Percentiles rank a stretch among this genome's conserved stretches.
Evolutionary conservation across 2,888 invertebrate genomes (phyloP).

Genomic region (Drosophila bunnanda): DNA sequence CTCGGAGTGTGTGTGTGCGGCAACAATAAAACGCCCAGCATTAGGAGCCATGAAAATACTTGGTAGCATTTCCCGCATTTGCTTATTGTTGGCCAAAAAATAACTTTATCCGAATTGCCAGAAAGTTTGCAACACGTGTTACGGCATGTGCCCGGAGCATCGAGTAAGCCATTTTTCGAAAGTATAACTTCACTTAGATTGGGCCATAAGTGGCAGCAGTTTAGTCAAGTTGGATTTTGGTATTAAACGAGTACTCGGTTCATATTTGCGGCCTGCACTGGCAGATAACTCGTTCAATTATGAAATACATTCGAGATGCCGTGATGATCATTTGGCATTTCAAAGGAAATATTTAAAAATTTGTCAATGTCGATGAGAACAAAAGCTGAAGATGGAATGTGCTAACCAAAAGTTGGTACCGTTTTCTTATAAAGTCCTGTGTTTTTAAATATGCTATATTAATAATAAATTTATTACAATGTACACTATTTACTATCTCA

Average conservation of each 20-base stretch:
- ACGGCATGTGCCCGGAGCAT: slow-evolving; percentile 34
- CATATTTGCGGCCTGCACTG: slow-evolving; percentile 10
- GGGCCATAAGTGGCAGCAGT: slow-evolving; percentile 45
- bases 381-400: too few species aligned
- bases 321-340: too few species aligned
- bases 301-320: too few species aligned
- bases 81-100: slow-evolving; percentile 50
- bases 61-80: slow-evolving; percentile 54
- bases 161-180: slow-evolving; percentile 37
- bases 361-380: not conserved
- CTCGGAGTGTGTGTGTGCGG: slow-evolving; percentile 7
- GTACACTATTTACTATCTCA: too few species aligned
- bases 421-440: too few species aligned
- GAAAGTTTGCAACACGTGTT: slow-evolving; percentile 56
- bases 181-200: slow-evolving; percentile 47
- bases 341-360: not conserved
- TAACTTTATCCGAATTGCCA: slow-evolving; percentile 51
- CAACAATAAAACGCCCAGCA: slow-evolving; percentile 58
- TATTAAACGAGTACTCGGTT: slow-evolving; percentile 10
- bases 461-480: too few species aligned
- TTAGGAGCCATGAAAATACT: slow-evolving; percentile 60
- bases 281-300: not conserved
- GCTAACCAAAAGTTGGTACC: too few species aligned
- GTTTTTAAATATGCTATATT: too few species aligned
- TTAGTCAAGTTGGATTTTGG: slow-evolving; percentile 36